Percentiles rank a stretch among this genome's conserved stretches.
phyloP scores from a whole-genome alignment of 1,140 invertebrate genomes.

The Theocolax elegans region DNA sequence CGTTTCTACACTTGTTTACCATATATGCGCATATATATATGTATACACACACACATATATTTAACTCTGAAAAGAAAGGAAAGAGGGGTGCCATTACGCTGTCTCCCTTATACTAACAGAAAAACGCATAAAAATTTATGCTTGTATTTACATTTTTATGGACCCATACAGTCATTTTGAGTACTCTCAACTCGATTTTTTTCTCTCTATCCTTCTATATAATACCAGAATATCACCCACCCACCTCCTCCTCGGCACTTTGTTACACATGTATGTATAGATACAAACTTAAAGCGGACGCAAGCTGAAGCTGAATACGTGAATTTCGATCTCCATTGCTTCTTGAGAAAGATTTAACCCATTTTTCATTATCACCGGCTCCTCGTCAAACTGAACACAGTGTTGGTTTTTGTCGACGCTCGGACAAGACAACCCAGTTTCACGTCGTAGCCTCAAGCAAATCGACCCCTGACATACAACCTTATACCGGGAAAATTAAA shows the following conservation, averaged over 20 bases:
- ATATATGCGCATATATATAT: no score
- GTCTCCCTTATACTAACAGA: no score
- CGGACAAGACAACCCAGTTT: constrained; percentile 12
- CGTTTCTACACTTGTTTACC: no score
- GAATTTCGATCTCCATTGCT: constrained; percentile 16
- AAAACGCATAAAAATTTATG: background rate
- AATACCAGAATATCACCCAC: no score
- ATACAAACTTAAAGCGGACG: no score
- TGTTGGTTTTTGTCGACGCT: background rate
- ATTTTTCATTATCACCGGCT: constrained; percentile 34
- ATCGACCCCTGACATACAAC: no score
- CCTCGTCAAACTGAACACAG: background rate
- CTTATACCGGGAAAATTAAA: no score
- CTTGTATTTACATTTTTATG: constrained; percentile 8
- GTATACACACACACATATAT: no score
- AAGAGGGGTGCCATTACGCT: no score
- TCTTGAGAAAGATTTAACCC: constrained; percentile 32
- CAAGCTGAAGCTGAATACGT: background rate
- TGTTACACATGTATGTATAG: no score
- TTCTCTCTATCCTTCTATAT: background rate
- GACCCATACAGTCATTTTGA: background rate
- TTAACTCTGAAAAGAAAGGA: no score
- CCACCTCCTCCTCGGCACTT: no score
- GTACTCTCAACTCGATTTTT: background rate
- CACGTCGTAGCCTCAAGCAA: background rate